Percentiles rank a stretch among this genome's conserved stretches.
Conservation (phyloP, 2,113 vertebrate species). For the Phocoena phocoena region DNA sequence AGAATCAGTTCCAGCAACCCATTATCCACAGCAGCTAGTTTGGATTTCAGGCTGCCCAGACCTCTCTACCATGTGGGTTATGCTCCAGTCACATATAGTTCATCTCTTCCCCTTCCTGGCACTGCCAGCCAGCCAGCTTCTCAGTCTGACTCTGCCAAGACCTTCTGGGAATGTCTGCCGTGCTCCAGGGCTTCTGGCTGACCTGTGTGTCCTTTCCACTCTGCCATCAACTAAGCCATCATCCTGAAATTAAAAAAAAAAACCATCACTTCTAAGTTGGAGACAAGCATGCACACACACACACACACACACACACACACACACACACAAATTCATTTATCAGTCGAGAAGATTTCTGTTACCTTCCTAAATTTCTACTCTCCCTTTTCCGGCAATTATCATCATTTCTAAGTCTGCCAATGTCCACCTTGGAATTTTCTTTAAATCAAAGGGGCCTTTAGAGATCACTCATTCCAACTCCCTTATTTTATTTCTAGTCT, state of each 20-base stretch:
- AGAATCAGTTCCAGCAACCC: not conserved
- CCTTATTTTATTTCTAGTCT: constrained; percentile 55
- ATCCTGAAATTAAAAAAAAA: not conserved
- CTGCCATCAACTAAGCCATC: constrained; percentile 24
- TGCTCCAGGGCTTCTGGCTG: constrained; percentile 34
- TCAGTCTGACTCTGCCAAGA: constrained; percentile 53
- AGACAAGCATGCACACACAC: not conserved
- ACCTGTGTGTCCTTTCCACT: constrained; percentile 45
- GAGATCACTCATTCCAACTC: constrained; percentile 14
- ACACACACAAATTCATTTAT: not conserved
- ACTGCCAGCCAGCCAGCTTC: not conserved
- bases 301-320: not conserved
- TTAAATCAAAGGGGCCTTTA: constrained; percentile 39
- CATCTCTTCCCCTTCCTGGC: not conserved
- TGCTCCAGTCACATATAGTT: not conserved
- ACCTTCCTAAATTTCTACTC: constrained; percentile 11
- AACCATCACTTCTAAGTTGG: not conserved
- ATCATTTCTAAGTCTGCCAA: constrained; percentile 29
- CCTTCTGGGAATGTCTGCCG: constrained; percentile 50
- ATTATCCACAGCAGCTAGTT: not conserved
- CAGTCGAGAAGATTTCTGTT: not conserved
- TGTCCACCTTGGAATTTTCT: constrained; percentile 33
- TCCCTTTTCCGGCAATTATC: constrained; percentile 6
- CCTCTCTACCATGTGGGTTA: not conserved
- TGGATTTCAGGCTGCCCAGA: not conserved